Conservation (phyloP, 2,797 vertebrate species). For the Betta splendens region DNA sequence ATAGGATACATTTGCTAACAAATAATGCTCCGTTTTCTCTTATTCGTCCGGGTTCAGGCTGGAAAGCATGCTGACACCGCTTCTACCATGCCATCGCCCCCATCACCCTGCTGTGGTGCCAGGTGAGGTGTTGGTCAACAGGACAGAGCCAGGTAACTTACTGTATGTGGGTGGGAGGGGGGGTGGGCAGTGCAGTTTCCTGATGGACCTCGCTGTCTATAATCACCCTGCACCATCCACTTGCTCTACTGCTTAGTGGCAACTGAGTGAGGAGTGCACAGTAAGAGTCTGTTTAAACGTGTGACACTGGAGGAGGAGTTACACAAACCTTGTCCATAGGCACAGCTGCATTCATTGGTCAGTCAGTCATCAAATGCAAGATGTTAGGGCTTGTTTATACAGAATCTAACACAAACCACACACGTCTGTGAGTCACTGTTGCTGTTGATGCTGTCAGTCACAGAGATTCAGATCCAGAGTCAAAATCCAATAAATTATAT, state of each 20-base stretch:
- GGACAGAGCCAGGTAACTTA: constrained; percentile 47
- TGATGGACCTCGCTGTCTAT: constrained; percentile 35
- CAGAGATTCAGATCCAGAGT: too few relatives aligned
- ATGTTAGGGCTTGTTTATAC: too few relatives aligned
- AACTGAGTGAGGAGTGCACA: constrained; percentile 61
- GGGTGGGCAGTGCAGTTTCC: constrained; percentile 31
- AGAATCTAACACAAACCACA: too few relatives aligned
- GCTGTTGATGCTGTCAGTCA: too few relatives aligned
- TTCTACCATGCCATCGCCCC: constrained; percentile 21
- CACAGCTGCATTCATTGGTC: too few relatives aligned
- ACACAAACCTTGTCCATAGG: constrained; percentile 22
- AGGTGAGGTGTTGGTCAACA: constrained; percentile 51
- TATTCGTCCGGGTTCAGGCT: constrained; percentile 25
- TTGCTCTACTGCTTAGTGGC: constrained; percentile 42
- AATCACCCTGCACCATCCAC: constrained; percentile 44
- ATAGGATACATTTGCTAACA: constrained; percentile 55
- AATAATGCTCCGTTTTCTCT: constrained; percentile 29
- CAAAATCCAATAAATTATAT: too few relatives aligned
- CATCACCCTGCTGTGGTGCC: constrained; percentile 41
- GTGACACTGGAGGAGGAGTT: constrained; percentile 6
- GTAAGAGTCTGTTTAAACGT: constrained; percentile 38
- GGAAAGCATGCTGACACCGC: background rate
- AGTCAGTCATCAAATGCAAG: too few relatives aligned
- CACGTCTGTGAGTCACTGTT: too few relatives aligned
- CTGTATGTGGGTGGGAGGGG: constrained; percentile 17